Conservation (phyloP, 2,888 invertebrate genomes). For the Prosapia bicincta region DNA sequence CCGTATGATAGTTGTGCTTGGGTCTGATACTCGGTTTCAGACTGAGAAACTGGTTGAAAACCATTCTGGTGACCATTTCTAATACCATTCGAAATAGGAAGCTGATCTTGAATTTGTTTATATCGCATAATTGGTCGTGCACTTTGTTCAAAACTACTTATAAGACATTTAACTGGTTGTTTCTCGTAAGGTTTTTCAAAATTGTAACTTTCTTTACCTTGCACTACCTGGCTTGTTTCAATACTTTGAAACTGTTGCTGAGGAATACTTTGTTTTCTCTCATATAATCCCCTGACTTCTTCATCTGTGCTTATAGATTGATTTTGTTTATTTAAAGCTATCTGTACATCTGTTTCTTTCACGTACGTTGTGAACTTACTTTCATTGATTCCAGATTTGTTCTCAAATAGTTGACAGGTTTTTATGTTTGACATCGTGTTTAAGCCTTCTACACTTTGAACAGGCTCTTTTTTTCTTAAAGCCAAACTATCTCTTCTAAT, state of each 20-base stretch:
- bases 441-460: not conserved
- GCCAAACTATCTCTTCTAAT: not conserved
- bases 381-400: not conserved
- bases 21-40: not conserved
- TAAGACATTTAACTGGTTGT: slow-evolving; percentile 51
- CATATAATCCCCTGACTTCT: slow-evolving; percentile 35
- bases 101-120: slow-evolving; percentile 42
- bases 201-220: not conserved
- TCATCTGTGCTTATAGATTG: slow-evolving; percentile 28
- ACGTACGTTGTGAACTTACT: not conserved
- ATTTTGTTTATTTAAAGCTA: not conserved
- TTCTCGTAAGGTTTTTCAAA: slow-evolving; percentile 40
- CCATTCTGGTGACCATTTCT: slow-evolving; percentile 4
- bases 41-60: not conserved
- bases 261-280: slow-evolving; percentile 28
- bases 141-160: slow-evolving; percentile 61
- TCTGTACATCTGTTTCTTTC: not conserved
- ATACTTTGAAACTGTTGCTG: not conserved
- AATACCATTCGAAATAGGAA: not conserved
- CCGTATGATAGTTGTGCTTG: not conserved
- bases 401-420: not conserved
- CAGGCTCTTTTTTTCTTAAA: not conserved
- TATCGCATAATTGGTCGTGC: slow-evolving; percentile 54
- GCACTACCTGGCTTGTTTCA: not conserved
- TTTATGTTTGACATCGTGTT: not conserved